Percentiles rank a stretch among this genome's conserved stretches.
Conservation (phyloP, 2,113 vertebrate species). For the Rhinogobius similis region DNA sequence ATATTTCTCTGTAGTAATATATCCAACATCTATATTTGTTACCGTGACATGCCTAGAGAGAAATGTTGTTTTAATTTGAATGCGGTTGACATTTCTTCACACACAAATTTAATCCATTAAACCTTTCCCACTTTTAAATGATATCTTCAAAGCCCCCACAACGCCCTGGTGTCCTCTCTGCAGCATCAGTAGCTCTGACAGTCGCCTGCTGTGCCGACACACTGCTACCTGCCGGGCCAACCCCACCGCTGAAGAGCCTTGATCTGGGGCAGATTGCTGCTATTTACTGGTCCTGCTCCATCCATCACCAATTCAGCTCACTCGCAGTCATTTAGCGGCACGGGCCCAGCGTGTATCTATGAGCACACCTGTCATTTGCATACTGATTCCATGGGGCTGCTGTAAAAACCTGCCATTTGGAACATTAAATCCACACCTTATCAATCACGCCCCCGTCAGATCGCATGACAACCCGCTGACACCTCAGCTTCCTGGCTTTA, state of each 20-base stretch:
- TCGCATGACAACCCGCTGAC: constrained; percentile 49
- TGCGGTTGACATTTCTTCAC: neutral
- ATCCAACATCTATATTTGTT: too few relatives aligned
- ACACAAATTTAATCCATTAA: neutral
- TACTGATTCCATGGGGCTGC: constrained; percentile 71
- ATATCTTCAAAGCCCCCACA: neutral
- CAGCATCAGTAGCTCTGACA: constrained; percentile 18
- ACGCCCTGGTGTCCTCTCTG: constrained; percentile 40
- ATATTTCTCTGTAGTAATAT: too few relatives aligned
- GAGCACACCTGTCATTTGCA: constrained; percentile 65
- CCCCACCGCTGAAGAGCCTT: constrained; percentile 42
- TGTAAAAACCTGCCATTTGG: constrained; percentile 61
- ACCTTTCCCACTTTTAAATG: neutral
- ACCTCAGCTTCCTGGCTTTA: constrained; percentile 49
- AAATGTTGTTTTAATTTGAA: neutral
- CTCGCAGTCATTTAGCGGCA: constrained; percentile 59
- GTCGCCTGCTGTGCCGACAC: constrained; percentile 34
- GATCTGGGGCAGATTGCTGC: constrained; percentile 47
- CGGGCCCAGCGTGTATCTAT: constrained; percentile 49
- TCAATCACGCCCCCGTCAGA: constrained; percentile 68
- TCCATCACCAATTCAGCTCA: constrained; percentile 71
- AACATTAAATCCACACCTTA: constrained; percentile 71
- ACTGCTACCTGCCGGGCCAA: constrained; percentile 55
- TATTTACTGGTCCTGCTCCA: constrained; percentile 43
- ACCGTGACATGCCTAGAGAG: too few relatives aligned